Evolutionary conservation across 1,140 invertebrate genomes (phyloP).

Genomic region (Cydia pomonella): DNA sequence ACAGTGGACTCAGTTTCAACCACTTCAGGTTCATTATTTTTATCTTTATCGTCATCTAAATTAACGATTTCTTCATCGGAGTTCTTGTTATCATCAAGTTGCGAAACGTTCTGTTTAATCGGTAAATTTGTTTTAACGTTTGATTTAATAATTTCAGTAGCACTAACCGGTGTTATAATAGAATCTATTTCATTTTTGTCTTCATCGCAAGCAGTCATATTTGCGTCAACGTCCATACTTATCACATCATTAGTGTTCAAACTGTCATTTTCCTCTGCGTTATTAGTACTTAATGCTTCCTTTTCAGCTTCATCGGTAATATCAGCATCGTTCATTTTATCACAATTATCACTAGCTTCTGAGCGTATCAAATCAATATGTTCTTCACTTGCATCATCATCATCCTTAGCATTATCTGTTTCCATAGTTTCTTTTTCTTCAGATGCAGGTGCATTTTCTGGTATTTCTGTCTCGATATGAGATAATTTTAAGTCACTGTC

Average conservation of each 20-base stretch:
- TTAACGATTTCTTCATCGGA: constrained; percentile 7
- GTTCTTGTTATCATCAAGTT: not conserved
- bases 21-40: not conserved
- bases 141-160: not conserved
- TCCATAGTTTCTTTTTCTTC: not conserved
- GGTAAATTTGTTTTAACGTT: not conserved
- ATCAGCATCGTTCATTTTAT: not conserved
- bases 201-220: not conserved
- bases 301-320: not conserved
- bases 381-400: not conserved
- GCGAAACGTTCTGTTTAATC: not conserved
- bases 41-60: constrained; percentile 20
- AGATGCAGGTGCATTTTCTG: not conserved
- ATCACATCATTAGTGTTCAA: not conserved
- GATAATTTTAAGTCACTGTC: not conserved
- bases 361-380: not conserved
- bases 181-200: not conserved
- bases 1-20: not conserved
- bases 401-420: not conserved
- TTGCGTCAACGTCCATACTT: not conserved
- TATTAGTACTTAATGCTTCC: not conserved
- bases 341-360: not conserved
- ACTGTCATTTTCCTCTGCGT: not conserved
- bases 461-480: not conserved
- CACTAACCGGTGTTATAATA: not conserved